Evolutionary conservation across 2,888 invertebrate species (phyloP).

Genomic region (Spialia ferax): DNA sequence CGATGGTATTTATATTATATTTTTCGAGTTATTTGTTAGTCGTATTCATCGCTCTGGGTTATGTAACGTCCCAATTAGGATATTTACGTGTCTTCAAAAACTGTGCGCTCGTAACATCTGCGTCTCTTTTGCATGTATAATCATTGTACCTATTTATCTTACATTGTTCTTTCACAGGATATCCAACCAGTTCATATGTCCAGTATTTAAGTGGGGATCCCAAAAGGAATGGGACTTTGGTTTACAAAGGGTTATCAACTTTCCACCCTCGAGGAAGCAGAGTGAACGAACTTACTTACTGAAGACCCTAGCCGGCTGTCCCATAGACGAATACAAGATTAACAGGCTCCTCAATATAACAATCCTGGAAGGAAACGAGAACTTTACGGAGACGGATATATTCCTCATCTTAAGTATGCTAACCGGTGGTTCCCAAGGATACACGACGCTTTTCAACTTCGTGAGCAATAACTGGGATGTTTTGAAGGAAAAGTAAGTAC

Average conservation of each 20-base stretch:
- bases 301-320: constrained; percentile 93
- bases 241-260: constrained; percentile 91
- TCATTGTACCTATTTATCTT: too few species aligned
- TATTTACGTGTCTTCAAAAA: too few species aligned
- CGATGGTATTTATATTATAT: too few species aligned
- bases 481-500: constrained; percentile 88
- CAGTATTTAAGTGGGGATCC: constrained; percentile 94
- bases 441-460: constrained; percentile 91
- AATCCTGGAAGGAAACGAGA: constrained; percentile 89
- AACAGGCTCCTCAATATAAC: constrained; percentile 88
- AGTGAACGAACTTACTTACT: constrained; percentile 92
- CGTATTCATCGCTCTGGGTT: too few species aligned
- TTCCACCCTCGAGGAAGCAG: constrained; percentile 89
- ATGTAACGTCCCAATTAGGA: too few species aligned
- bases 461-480: constrained; percentile 90
- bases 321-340: constrained; percentile 90
- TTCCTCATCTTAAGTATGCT: constrained; percentile 92
- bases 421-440: constrained; percentile 90
- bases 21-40: too few species aligned
- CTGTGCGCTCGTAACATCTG: too few species aligned
- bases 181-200: constrained; percentile 91
- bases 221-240: constrained; percentile 94
- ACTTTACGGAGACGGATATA: constrained; percentile 92
- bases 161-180: constrained; percentile 79
- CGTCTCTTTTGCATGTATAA: too few species aligned